phyloP scores from a whole-genome alignment of 2,888 invertebrate species.

The Ophioninae sp. region DNA sequence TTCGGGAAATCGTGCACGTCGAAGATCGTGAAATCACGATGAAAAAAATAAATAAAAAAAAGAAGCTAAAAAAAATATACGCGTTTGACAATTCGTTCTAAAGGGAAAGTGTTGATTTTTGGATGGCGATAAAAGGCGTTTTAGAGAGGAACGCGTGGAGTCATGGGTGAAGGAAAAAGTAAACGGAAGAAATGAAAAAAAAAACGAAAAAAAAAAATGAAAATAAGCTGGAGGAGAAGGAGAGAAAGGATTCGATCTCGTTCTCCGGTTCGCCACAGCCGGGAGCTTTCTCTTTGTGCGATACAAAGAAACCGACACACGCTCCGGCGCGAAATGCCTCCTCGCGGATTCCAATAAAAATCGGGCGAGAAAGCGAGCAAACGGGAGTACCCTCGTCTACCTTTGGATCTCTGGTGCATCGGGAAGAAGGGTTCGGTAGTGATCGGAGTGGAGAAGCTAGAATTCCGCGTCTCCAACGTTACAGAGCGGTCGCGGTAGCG shows the following conservation, averaged over 20 bases:
- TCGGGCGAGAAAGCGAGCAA: slow-evolving; percentile 16
- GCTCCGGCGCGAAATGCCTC: slow-evolving; percentile 39
- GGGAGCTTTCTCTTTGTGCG: slow-evolving; percentile 26
- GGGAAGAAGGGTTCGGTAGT: slow-evolving; percentile 7
- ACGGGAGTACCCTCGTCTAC: background rate
- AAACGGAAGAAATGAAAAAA: background rate
- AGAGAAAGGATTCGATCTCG: background rate
- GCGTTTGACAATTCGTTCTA: slow-evolving; percentile 4
- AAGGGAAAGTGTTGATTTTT: background rate
- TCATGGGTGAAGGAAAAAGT: background rate
- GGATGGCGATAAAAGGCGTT: background rate
- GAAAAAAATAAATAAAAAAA: background rate
- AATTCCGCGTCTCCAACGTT: slow-evolving; percentile 15
- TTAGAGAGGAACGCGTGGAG: background rate
- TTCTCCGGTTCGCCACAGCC: background rate
- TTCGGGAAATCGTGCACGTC: no score
- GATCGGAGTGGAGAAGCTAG: background rate
- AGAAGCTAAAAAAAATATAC: background rate
- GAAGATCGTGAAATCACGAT: background rate
- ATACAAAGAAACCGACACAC: slow-evolving; percentile 16
- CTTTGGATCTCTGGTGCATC: background rate
- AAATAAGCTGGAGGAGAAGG: background rate
- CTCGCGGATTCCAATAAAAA: slow-evolving; percentile 48
- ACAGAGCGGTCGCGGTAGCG: slow-evolving; percentile 4
- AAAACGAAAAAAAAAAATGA: background rate